Evolutionary conservation across 2,113 vertebrate genomes (phyloP).

Genomic region (Sander vitreus): DNA sequence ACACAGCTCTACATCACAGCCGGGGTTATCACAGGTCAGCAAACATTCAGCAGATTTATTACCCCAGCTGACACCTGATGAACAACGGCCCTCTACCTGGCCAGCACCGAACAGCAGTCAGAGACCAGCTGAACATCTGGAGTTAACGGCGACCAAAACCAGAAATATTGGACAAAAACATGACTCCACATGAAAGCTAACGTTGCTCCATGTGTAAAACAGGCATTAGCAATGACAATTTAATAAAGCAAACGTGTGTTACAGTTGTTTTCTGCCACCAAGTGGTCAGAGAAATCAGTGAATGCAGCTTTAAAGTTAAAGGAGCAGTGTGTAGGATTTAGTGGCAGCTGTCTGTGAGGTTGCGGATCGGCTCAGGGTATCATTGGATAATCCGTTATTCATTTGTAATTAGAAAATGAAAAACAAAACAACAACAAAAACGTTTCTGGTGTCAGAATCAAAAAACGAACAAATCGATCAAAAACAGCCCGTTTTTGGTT

Average conservation of each 20-base stretch:
- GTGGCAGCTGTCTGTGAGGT: too few species aligned
- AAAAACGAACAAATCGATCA: too few species aligned
- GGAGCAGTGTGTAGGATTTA: too few species aligned
- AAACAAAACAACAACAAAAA: too few species aligned
- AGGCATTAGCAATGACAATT: neutral
- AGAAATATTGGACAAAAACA: neutral
- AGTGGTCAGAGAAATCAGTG: too few species aligned
- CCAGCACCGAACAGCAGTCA: fast-evolving
- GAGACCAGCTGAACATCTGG: neutral
- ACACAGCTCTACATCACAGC: constrained; percentile 89
- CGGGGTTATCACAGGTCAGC: constrained; percentile 91
- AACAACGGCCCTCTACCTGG: neutral
- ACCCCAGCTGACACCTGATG: neutral
- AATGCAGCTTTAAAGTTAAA: neutral
- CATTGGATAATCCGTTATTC: too few species aligned
- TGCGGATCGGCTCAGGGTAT: too few species aligned
- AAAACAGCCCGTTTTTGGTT: too few species aligned
- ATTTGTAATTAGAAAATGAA: too few species aligned
- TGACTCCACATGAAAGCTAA: neutral
- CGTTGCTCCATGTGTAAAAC: neutral
- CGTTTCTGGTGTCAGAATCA: too few species aligned
- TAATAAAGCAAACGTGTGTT: neutral
- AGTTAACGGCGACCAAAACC: neutral
- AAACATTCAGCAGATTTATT: constrained; percentile 19
- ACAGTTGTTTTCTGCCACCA: neutral